Base-by-base conservation (phyloP, 1,140 invertebrate genomes). In the Hormaphis cornu region DNA sequence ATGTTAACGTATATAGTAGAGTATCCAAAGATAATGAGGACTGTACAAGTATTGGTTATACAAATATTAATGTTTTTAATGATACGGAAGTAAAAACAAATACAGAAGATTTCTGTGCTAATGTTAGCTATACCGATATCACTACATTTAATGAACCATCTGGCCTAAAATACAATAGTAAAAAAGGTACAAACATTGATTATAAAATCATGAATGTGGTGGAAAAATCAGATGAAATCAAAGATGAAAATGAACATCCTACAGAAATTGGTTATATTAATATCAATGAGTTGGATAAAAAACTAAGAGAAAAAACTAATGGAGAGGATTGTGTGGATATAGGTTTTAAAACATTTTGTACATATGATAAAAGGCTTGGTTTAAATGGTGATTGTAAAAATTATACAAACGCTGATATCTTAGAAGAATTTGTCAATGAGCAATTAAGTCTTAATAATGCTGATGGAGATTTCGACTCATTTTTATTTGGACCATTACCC, bases 401-500 rank as follows among this genome's bases (percentile, higher is more conserved):
- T 7, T 66, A 66, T 50, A 28, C 42, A 24, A 66, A 66, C 35
- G 44, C 61, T 33, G 50, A 66, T 24, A 37, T 66, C 24, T 66
- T 66, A 35, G 61, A 50, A 24, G 61, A 66, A 66, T 66, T 66
- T 66, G 61, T 66, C 3, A 66, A 66, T 33, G 44, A 66, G 50
- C 61, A 66, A 10, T 35, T 66, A 48, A 50, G 42, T n/a, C 44
- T 66, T 22, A 66, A 48, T 35, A 66, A 66, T 35, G 16, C 16
- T 50, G 42, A 66, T 66, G 61, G 61, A 50, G 61, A 66, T 66
- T 66, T 66, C 9, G 61, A 66, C 35, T 63, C 58, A 46, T 66
- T 66, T 66, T 66, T 66, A 71, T 89, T 90, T 72, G 88, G 88
- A n/a, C 88, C 89, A 30, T 77, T 90, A 42, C 89, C 89, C 9